Evolutionary conservation across 2,113 vertebrate genomes (phyloP), one percentile per base, ranked within the genome.

Genomic region (Gasterosteus aculeatus): DNA sequence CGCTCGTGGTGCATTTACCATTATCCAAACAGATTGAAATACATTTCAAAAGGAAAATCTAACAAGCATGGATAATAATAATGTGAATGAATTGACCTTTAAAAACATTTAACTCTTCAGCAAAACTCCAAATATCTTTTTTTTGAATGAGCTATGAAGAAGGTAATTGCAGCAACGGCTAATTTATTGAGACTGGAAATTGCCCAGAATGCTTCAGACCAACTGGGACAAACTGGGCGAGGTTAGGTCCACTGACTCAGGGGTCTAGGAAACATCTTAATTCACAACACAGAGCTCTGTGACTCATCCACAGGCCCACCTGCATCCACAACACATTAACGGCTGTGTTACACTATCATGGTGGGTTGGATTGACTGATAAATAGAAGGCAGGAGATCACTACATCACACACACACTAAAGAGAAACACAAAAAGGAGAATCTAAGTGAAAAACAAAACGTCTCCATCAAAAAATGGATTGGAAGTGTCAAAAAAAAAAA

Each of bases 91-190:
- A 61, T 49, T 73, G 73, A 72, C 47, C 80, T 54, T 82, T 89
- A 84, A 91, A 92, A 91, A 72, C 35, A 0, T 75, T 38, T 42
- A 71, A 18, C 58, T 75, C 18, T 42, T 41, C 65, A 69, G 61
- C 49, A 33, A 69, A 75, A 62, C 33, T 33, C 31, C 15, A 31
- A 49, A 12, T 33, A n/a, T 39, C 18, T 26, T 33, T 53, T 74
- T 72, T 61, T 69, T 76, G 41, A 77, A 56, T 22, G 19, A 77
- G 58, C 16, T 61, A 33, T 60, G 6, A 78, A 70, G 16, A 75
- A 66, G 57, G 59, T 7, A 64, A 19, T 31, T 31, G 19, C 3
- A 59, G 71, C 39, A 29, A 29, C 64, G 10, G 35, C 31, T 79
- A 26, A 67, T 73, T 46, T 58, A 54, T 62, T 1, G 4, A 62